Percentiles rank a stretch among this genome's conserved stretches.
Evolutionary conservation across 2,888 invertebrate species (phyloP).

Genomic region (Dynastes hyllus): DNA sequence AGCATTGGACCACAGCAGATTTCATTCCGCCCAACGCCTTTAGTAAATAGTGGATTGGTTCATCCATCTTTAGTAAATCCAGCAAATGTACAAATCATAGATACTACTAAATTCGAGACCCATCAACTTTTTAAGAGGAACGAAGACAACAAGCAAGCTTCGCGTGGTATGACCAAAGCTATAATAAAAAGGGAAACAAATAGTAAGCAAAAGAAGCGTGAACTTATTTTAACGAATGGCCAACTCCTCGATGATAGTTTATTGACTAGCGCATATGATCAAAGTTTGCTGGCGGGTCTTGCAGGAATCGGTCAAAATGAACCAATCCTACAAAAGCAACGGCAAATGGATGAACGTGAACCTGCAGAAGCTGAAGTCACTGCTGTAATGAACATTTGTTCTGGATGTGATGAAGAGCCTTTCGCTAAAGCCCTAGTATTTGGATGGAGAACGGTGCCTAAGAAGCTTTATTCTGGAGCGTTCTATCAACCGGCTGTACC

Average conservation of each 20-base stretch:
- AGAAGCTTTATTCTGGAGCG: slow-evolving; percentile 83
- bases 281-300: slow-evolving; percentile 77
- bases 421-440: slow-evolving; percentile 86
- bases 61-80: slow-evolving; percentile 73
- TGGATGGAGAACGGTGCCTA: slow-evolving; percentile 83
- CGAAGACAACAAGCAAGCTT: slow-evolving; percentile 33
- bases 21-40: slow-evolving; percentile 55
- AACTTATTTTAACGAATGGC: slow-evolving; percentile 80
- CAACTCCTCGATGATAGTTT: slow-evolving; percentile 79
- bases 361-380: slow-evolving; percentile 89
- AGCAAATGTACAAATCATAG: slow-evolving; percentile 78
- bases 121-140: slow-evolving; percentile 74
- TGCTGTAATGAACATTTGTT: slow-evolving; percentile 86
- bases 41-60: slow-evolving; percentile 64
- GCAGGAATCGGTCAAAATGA: slow-evolving; percentile 81
- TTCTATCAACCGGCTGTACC: slow-evolving; percentile 80
- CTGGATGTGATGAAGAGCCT: slow-evolving; percentile 84
- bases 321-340: slow-evolving; percentile 76
- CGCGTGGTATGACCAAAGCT: slow-evolving; percentile 52
- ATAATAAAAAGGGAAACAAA: slow-evolving; percentile 55
- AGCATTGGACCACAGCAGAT: slow-evolving; percentile 58
- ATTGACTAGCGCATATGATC: slow-evolving; percentile 68
- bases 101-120: slow-evolving; percentile 69
- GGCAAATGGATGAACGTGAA: slow-evolving; percentile 81
- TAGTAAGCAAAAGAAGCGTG: slow-evolving; percentile 79